Conservation (phyloP, 2,797 vertebrate genomes). For the Anabacerthia variegaticeps region DNA sequence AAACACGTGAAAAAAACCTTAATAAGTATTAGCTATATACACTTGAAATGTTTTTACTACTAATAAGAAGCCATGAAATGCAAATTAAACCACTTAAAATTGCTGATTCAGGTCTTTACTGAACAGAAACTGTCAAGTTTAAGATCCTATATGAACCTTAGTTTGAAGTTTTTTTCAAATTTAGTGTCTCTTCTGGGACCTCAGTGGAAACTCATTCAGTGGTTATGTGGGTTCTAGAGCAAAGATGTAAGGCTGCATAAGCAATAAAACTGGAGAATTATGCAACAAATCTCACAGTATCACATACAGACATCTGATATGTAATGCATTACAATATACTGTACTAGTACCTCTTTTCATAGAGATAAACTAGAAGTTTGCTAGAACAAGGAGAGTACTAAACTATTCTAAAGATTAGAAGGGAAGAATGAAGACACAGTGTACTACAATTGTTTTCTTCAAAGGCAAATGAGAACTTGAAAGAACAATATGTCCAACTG, state of each 20-base stretch:
- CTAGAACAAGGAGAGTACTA: not conserved
- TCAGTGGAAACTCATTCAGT: not conserved
- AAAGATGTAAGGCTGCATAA: not conserved
- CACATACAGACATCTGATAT: not conserved
- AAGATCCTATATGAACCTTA: not conserved
- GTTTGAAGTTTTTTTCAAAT: not conserved
- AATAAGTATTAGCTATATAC: not conserved
- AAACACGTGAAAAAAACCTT: slow-evolving; percentile 17
- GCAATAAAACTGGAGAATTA: not conserved
- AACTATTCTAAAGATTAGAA: not conserved
- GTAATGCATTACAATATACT: not conserved
- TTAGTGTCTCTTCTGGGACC: not conserved
- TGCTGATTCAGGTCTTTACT: not conserved
- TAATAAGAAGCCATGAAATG: not conserved
- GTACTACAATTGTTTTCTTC: not conserved
- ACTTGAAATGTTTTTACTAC: slow-evolving; percentile 29
- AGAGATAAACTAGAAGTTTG: not conserved
- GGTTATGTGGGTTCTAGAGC: not conserved
- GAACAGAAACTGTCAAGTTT: not conserved
- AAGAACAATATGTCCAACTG: not conserved
- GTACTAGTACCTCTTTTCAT: not conserved
- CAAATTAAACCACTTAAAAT: not conserved
- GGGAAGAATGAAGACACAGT: not conserved
- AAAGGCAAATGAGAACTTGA: not conserved
- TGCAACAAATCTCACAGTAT: not conserved